A percentile compares a stretch with the other conserved stretches of the same genome.
phyloP scores from a whole-genome alignment of 2,113 vertebrate species.

The Hyla sarda region DNA sequence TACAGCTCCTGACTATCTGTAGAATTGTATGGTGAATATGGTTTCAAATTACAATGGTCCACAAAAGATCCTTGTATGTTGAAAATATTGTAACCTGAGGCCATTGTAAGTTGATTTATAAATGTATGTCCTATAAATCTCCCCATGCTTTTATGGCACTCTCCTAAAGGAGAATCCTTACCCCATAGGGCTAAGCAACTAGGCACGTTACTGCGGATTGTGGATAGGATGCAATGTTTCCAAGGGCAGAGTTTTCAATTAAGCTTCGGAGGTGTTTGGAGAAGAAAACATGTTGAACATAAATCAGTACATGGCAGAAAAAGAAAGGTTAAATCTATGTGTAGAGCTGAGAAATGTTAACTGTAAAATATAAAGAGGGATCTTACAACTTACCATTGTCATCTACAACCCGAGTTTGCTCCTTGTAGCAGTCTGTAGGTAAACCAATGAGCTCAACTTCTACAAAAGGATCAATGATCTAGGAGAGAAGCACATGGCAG shows the following conservation, averaged over 20 bases:
- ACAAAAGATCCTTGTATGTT: too few species aligned
- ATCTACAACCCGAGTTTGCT: conserved; percentile 95
- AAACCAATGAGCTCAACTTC: conserved; percentile 97
- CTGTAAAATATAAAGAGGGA: not conserved
- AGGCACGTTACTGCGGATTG: too few species aligned
- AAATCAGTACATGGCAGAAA: not conserved
- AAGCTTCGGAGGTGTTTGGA: not conserved
- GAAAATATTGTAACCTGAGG: too few species aligned
- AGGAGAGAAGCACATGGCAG: conserved; percentile 59
- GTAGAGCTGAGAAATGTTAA: not conserved
- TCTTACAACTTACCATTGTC: conserved; percentile 88
- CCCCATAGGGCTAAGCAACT: too few species aligned
- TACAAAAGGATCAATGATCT: conserved; percentile 99
- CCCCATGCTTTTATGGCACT: too few species aligned
- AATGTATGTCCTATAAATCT: too few species aligned
- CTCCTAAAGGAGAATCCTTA: too few species aligned
- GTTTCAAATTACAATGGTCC: too few species aligned
- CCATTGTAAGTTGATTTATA: too few species aligned
- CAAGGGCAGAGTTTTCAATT: not conserved
- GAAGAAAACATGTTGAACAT: not conserved
- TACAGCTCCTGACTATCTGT: too few species aligned
- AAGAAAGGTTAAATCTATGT: not conserved
- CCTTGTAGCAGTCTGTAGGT: conserved; percentile 91
- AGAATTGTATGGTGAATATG: too few species aligned
- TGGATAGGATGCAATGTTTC: too few species aligned